Base-by-base conservation (phyloP, 2,888 invertebrate genomes). In the Hydriomena furcata region DNA sequence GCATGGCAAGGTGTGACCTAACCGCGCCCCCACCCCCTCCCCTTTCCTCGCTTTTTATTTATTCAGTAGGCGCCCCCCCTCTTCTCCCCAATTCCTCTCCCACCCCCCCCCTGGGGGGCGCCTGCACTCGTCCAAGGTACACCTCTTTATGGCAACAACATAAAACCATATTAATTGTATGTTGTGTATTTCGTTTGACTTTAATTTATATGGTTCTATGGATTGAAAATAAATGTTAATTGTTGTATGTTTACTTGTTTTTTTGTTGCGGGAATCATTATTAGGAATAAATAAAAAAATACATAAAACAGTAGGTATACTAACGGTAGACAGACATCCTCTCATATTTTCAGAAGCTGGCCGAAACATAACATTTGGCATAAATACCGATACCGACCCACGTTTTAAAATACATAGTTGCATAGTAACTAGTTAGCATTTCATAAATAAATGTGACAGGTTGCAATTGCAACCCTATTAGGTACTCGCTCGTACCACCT, bases 201-300 rank as follows among this genome's bases (percentile, higher is more conserved):
- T 81, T 84, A 77, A 86, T 84, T 84, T 83, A 84, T 84, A 85
- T 84, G 87, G 87, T 89, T 85, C 86, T 85, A 81, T 87, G 88
- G 84, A 88, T 85, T 88, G 82, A 88, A 72, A 88, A 88, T 89
- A 88, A 88, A 89, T 76, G 84, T 87, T 87, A 82, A 82, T 82
- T 88, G 86, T 87, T 88, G 87, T 88, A 88, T 79, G 78, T 80
- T 79, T 71, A 70, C 65, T 76, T 76, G 75, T 76, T 84, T 81
- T 81, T 82, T 42, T 11, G 20, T 37, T n/a, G n/a, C n/a, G n/a
- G n/a, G n/a, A n/a, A n/a, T n/a, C n/a, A n/a, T n/a, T n/a, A n/a
- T n/a, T n/a, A n/a, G n/a, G n/a, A n/a, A n/a, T n/a, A n/a, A n/a
- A n/a, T n/a, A n/a, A n/a, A n/a, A n/a, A n/a, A n/a, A n/a, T n/a